Evolutionary conservation across 2,888 invertebrate species (phyloP), one percentile per base, ranked within the genome.

Genomic region (Eilema griseolum): DNA sequence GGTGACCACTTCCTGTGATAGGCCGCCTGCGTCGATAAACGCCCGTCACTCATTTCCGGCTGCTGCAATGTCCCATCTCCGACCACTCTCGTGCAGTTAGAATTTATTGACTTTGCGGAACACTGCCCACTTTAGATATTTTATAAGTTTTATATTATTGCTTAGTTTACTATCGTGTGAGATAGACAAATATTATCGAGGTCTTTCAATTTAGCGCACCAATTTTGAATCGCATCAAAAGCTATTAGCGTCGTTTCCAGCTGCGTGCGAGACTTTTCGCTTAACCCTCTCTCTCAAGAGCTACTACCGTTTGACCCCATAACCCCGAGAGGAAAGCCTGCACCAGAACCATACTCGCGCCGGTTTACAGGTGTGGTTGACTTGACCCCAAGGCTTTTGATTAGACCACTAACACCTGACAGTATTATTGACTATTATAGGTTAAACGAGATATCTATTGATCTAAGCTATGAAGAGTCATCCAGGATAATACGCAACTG

Each of bases 1-100:
- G 88, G 89, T 89, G 90, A 88, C 89, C 79, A 84, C 84, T 90
- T 93, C 93, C 93, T 92, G 93, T 81, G 93, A 92, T 91, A 93
- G 76, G 74, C 77, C 72, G 74, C 78, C 74, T 66, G 74, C 79
- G 70, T 78, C 85, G 93, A 92, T 92, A 93, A 91, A 86, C 88
- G 85, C 77, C 80, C 83, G 83, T 81, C 83, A 79, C 71, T 77
- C 80, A 81, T 84, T 86, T 88, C 88, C 88, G 87, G 60, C 80
- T 75, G 76, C 70, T 52, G 28, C 80, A 75, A 79, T 76, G 80
- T 80, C 83, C 79, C 83, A 85, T 84, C 85, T 75, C 72, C 67
- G 59, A 69, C 52, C 69, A 63, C 66, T 69, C 37, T 46, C 23
- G 16, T 62, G 31, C 66, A 66, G 41, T 68, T 61, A 33, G 65